These are phyloP conservation scores for Ennomos erosarius DNA, from an alignment of 2,888 invertebrate species.

Conservation along the genomic window DNA sequence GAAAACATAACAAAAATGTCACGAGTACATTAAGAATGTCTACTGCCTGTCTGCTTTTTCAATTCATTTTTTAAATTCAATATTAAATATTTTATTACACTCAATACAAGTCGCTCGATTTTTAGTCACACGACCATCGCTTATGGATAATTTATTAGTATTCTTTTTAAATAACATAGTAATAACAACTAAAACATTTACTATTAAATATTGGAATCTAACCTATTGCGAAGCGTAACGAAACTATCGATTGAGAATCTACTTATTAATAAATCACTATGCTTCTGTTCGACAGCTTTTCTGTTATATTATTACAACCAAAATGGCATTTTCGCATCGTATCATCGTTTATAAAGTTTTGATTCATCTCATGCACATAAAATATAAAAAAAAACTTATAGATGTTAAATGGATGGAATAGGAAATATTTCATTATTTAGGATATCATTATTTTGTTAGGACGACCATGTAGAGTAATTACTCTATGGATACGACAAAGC, in stretches of 20 bases:
- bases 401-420: no score
- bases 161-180: constrained; percentile 52
- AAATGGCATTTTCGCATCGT: constrained; percentile 49
- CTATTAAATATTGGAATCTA: constrained; percentile 67
- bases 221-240: constrained; percentile 74
- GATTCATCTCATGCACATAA: constrained; percentile 19
- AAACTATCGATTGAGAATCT: constrained; percentile 75
- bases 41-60: constrained; percentile 63
- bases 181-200: constrained; percentile 65
- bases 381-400: not conserved
- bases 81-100: constrained; percentile 66
- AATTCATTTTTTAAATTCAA: constrained; percentile 55
- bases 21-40: constrained; percentile 49
- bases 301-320: constrained; percentile 57
- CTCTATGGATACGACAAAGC: no score
- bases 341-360: constrained; percentile 2
- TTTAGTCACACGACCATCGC: constrained; percentile 47
- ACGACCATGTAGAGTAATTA: no score
- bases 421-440: no score
- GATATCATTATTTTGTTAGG: no score
- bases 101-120: constrained; percentile 59
- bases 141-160: constrained; percentile 46
- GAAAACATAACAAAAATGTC: constrained; percentile 54
- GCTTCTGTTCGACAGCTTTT: constrained; percentile 51
- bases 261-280: constrained; percentile 72